A percentile compares a stretch with the other conserved stretches of the same genome.
These are phyloP conservation scores for Hippoglossus stenolepis DNA, from an alignment of 2,113 vertebrate species.

Conservation along the genomic window DNA sequence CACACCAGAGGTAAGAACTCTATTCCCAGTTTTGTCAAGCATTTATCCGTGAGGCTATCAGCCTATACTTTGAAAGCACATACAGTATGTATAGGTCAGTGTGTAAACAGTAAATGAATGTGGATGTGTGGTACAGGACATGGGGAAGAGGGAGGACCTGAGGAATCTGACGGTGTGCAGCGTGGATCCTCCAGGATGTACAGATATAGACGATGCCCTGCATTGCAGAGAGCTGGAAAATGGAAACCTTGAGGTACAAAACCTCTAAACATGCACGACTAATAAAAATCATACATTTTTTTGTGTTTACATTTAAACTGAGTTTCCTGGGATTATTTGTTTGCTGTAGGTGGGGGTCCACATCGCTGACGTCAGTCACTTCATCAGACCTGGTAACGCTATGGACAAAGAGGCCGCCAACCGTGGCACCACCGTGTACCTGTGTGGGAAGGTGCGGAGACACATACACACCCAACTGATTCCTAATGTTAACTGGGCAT, in stretches of 20 bases:
- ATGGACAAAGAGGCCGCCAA: slow-evolving; percentile 94
- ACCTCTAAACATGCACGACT: neutral
- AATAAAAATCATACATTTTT: neutral
- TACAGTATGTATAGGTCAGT: neutral
- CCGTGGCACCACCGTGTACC: slow-evolving; percentile 96
- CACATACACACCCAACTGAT: neutral
- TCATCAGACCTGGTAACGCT: slow-evolving; percentile 95
- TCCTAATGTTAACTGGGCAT: neutral
- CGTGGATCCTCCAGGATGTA: slow-evolving; percentile 98
- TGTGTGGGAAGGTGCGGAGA: slow-evolving; percentile 86
- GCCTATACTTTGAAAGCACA: neutral
- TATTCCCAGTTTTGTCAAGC: no score
- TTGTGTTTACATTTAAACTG: neutral
- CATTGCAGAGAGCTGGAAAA: slow-evolving; percentile 90
- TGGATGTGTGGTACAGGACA: slow-evolving; percentile 83
- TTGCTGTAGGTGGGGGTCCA: slow-evolving; percentile 92
- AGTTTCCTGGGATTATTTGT: neutral
- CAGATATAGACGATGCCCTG: slow-evolving; percentile 96
- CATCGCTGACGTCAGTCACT: slow-evolving; percentile 98
- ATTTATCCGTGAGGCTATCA: neutral
- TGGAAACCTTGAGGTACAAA: slow-evolving; percentile 90
- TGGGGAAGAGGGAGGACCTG: slow-evolving; percentile 89
- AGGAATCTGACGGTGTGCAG: slow-evolving; percentile 91
- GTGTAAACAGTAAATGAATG: neutral
- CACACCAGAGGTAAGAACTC: slow-evolving; percentile 85